Evolutionary conservation across 2,113 vertebrate genomes (phyloP).

Genomic region (Tragelaphus imberbis): DNA sequence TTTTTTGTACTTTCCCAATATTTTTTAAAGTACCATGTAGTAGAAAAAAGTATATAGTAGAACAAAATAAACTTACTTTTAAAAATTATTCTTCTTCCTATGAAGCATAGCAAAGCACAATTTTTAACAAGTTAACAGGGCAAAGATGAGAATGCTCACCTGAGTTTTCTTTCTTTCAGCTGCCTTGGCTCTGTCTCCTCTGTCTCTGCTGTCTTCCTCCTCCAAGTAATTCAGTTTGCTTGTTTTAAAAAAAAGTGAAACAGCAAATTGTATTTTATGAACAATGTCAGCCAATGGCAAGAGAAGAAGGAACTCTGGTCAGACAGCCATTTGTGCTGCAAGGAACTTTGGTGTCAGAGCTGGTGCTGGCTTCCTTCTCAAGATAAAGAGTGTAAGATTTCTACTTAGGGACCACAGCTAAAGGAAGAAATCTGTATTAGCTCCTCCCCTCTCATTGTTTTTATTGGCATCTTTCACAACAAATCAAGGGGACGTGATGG

Average conservation of each 20-base stretch:
- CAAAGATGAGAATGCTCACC: conserved; percentile 30
- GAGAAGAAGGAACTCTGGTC: not conserved
- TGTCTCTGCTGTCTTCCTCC: not conserved
- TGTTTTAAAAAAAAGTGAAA: conserved; percentile 23
- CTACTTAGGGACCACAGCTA: not conserved
- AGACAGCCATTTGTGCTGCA: not conserved
- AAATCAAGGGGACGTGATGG: not conserved
- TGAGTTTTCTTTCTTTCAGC: not conserved
- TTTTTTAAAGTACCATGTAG: not conserved
- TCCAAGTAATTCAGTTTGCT: not conserved
- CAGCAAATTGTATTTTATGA: not conserved
- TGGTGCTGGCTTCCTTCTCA: not conserved
- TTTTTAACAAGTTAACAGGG: not conserved
- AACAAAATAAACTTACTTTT: not conserved
- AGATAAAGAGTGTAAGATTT: not conserved
- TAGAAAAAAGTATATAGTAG: not conserved
- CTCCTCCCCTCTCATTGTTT: not conserved
- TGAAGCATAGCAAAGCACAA: not conserved
- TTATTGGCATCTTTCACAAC: not conserved
- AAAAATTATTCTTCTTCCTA: not conserved
- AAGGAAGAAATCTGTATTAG: not conserved
- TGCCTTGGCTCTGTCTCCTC: not conserved
- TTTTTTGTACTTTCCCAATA: not conserved
- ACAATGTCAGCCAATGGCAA: conserved; percentile 20
- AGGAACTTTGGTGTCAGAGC: not conserved